phyloP scores from a whole-genome alignment of 2,113 vertebrate species.

The Seriola dumerili region DNA sequence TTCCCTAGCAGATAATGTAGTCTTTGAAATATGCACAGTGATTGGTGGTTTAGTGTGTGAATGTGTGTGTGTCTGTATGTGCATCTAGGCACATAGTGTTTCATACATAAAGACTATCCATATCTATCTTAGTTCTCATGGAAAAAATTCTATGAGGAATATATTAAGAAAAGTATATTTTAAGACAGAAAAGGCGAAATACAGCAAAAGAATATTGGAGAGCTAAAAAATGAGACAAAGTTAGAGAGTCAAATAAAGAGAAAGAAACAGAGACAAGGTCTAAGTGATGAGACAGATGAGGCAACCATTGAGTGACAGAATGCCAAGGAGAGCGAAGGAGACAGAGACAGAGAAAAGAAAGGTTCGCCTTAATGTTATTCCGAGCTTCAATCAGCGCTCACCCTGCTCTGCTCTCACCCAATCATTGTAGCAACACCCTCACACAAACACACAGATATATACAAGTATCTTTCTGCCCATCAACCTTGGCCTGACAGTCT shows the following conservation, averaged over 20 bases:
- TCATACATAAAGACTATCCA: no score
- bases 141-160: background rate
- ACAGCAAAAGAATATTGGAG: background rate
- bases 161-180: background rate
- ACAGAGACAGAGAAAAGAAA: constrained; percentile 61
- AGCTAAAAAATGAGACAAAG: background rate
- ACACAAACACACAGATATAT: constrained; percentile 1
- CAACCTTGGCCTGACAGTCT: constrained; percentile 64
- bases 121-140: background rate
- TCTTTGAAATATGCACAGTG: background rate
- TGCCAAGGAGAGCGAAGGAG: constrained; percentile 41
- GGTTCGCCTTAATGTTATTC: constrained; percentile 70
- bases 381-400: constrained; percentile 66
- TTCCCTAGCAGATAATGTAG: background rate
- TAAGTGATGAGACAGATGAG: constrained; percentile 64
- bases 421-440: constrained; percentile 53
- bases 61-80: no score
- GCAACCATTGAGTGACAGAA: constrained; percentile 62
- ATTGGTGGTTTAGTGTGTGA: background rate
- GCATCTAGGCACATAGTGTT: background rate
- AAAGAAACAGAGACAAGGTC: constrained; percentile 31
- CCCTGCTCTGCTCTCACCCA: constrained; percentile 49
- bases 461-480: constrained; percentile 63
- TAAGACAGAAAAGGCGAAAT: background rate
- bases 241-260: constrained; percentile 27